Conservation (phyloP, 37 sponge, comb jelly and placozoan species). For the Halisarca cf. caerulea region DNA sequence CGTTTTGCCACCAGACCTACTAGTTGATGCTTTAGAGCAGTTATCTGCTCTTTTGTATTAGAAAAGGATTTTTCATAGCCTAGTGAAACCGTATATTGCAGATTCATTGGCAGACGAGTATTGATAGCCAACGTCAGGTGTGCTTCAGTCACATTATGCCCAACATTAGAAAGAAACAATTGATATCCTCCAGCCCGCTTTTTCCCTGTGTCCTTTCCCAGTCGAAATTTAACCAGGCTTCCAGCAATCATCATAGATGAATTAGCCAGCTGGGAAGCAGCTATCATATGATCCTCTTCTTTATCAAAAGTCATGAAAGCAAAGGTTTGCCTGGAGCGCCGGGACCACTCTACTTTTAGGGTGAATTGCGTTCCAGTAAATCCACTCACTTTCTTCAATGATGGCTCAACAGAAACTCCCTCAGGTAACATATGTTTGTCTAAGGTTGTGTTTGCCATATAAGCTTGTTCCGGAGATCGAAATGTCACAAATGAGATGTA, state of each 20-base stretch:
- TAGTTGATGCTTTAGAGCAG: background rate
- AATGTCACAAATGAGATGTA: slow-evolving; percentile 36
- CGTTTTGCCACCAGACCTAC: background rate
- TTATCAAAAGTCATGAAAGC: slow-evolving; percentile 35
- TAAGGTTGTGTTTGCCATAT: background rate
- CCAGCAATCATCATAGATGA: background rate
- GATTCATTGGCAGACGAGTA: background rate
- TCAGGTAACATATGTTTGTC: background rate
- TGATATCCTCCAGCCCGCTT: background rate
- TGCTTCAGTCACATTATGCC: slow-evolving; percentile 26
- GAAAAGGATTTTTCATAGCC: slow-evolving; percentile 36
- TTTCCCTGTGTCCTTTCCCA: slow-evolving; percentile 35
- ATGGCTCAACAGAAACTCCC: slow-evolving; percentile 7
- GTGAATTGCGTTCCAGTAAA: background rate
- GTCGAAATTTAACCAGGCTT: slow-evolving; percentile 14
- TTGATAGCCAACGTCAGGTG: slow-evolving; percentile 7
- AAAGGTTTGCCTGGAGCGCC: slow-evolving; percentile 43
- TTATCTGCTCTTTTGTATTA: slow-evolving; percentile 25
- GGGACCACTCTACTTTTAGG: slow-evolving; percentile 52
- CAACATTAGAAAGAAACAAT: slow-evolving; percentile 35
- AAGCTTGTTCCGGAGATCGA: slow-evolving; percentile 30
- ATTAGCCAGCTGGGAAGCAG: background rate
- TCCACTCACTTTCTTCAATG: background rate
- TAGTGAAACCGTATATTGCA: background rate
- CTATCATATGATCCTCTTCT: background rate